These are phyloP conservation scores for Sinhomidia bicolor DNA, from an alignment of 2,888 invertebrate species.

Conservation along the genomic window DNA sequence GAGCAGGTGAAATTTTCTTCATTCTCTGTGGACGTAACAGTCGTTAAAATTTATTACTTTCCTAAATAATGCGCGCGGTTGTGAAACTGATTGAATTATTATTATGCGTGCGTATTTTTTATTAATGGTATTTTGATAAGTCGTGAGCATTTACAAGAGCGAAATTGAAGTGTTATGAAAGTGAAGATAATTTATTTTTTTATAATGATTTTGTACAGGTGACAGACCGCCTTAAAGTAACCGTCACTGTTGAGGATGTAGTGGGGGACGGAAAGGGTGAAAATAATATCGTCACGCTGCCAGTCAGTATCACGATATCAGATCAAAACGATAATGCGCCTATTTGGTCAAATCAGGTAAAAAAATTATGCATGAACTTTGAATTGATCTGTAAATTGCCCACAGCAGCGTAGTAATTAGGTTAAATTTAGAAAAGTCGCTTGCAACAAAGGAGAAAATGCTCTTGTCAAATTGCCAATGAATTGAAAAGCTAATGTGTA, in stretches of 20 bases:
- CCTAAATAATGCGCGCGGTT: not conserved
- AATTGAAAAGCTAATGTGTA: not conserved
- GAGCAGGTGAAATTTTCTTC: too few relatives aligned
- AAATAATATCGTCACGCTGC: slow-evolving; percentile 88
- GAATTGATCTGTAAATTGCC: too few relatives aligned
- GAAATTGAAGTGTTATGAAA: too few relatives aligned
- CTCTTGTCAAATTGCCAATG: not conserved
- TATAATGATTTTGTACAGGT: slow-evolving; percentile 85
- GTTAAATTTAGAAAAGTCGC: too few relatives aligned
- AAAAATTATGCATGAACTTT: too few relatives aligned
- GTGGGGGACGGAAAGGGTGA: slow-evolving; percentile 84
- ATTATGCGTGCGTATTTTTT: too few relatives aligned
- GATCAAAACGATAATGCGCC: slow-evolving; percentile 95
- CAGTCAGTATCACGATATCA: slow-evolving; percentile 91
- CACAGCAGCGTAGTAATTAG: not conserved
- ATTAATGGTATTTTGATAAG: too few relatives aligned
- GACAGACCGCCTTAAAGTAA: slow-evolving; percentile 89
- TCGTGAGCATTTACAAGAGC: too few relatives aligned
- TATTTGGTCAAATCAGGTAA: slow-evolving; percentile 87
- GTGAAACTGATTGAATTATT: not conserved
- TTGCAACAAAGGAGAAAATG: not conserved
- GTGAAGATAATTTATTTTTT: too few relatives aligned
- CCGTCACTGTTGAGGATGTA: slow-evolving; percentile 91
- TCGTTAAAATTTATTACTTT: too few relatives aligned
- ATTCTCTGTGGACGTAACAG: too few relatives aligned